Evolutionary conservation across 2,888 invertebrate genomes (phyloP).

Genomic region (Apamea crenata): DNA sequence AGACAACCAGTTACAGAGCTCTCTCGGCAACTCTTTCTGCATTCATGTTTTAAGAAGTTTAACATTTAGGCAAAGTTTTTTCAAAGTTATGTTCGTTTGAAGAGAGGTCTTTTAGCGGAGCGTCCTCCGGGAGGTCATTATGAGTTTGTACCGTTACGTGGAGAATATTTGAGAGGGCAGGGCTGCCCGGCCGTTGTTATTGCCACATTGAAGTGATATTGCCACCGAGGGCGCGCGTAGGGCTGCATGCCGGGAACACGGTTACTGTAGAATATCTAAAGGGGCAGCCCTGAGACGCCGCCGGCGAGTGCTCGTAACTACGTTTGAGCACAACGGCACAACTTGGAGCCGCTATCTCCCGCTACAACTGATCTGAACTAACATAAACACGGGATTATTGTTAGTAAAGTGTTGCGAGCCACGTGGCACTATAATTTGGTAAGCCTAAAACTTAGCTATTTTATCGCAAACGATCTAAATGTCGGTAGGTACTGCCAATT

Average conservation of each 20-base stretch:
- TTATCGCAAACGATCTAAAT: not conserved
- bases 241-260: constrained; percentile 15
- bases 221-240: not conserved
- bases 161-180: constrained; percentile 13
- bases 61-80: constrained; percentile 47
- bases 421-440: not conserved
- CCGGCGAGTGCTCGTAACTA: constrained; percentile 11
- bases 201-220: constrained; percentile 15
- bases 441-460: not conserved
- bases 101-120: constrained; percentile 27
- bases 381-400: not conserved
- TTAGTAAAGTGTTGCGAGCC: not conserved
- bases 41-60: constrained; percentile 53
- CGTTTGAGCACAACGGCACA: constrained; percentile 21
- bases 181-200: constrained; percentile 12
- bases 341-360: constrained; percentile 9
- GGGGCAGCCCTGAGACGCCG: constrained; percentile 12
- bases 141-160: constrained; percentile 18
- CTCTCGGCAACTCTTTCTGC: constrained; percentile 49
- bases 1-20: constrained; percentile 49
- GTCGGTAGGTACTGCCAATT: not conserved
- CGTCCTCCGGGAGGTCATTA: constrained; percentile 51
- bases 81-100: constrained; percentile 50
- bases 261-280: constrained; percentile 20
- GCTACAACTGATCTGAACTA: constrained; percentile 15